phyloP scores from a whole-genome alignment of 2,113 vertebrate species.

The Ptilonorhynchus violaceus region DNA sequence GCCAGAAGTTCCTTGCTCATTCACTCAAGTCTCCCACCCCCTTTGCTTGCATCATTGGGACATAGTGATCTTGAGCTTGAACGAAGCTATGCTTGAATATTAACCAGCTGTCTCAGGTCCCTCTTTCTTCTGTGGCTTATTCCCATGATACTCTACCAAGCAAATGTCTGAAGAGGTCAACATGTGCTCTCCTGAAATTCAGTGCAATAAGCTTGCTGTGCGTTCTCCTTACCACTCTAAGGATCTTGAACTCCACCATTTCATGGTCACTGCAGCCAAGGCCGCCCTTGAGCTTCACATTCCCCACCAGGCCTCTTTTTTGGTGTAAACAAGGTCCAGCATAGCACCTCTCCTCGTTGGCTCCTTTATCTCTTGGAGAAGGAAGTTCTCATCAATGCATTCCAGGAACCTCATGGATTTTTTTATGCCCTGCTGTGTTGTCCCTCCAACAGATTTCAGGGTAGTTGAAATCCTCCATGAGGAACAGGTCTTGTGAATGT shows the following conservation, averaged over 20 bases:
- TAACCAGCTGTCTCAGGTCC: not conserved
- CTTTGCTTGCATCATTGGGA: not conserved
- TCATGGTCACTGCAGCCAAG: not conserved
- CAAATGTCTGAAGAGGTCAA: not conserved
- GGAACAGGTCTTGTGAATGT: not conserved
- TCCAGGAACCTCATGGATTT: not conserved
- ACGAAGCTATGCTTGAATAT: not conserved
- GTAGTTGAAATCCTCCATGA: not conserved
- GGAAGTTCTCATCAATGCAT: rapidly evolving
- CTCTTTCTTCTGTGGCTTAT: not conserved
- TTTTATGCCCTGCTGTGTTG: not conserved
- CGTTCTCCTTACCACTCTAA: not conserved
- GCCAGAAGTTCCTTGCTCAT: not conserved
- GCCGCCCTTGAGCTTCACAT: not conserved
- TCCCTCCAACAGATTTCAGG: not conserved
- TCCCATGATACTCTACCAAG: not conserved
- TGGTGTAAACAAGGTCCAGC: not conserved
- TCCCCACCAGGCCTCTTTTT: not conserved
- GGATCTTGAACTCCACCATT: not conserved
- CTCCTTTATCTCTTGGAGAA: not conserved
- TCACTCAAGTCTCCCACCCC: not conserved
- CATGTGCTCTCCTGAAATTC: not conserved
- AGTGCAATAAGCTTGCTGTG: not conserved
- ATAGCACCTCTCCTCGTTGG: not conserved
- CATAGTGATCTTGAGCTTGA: rapidly evolving